phyloP scores from a whole-genome alignment of 2,888 invertebrate species.

The Drosophila tripunctata region DNA sequence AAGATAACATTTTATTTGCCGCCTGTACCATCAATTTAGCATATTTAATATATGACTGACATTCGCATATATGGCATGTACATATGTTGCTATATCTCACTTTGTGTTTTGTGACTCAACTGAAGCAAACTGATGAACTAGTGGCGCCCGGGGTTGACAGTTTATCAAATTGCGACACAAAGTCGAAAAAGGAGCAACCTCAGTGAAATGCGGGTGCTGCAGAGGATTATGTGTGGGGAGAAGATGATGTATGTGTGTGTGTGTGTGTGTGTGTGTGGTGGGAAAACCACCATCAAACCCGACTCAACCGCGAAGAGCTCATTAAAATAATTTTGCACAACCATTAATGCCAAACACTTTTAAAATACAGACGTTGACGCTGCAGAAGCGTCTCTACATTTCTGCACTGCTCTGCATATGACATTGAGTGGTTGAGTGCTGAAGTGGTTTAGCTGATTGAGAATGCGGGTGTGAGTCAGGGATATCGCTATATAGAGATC shows the following conservation, averaged over 20 bases:
- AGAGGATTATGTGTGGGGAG: conserved; percentile 2
- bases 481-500: no score
- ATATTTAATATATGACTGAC: conserved; percentile 8
- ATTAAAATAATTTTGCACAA: conserved; percentile 76
- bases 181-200: conserved; percentile 53
- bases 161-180: conserved; percentile 64
- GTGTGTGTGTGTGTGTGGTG: not conserved
- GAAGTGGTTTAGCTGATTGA: conserved; percentile 20
- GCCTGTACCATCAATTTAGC: conserved; percentile 8
- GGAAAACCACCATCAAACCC: not conserved
- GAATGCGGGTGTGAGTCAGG: conserved; percentile 1
- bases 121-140: conserved; percentile 29
- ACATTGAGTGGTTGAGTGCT: conserved; percentile 75
- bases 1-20: conserved; percentile 4
- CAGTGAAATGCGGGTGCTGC: conserved; percentile 25
- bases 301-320: conserved; percentile 53
- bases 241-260: not conserved
- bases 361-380: conserved; percentile 52
- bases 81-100: conserved; percentile 16
- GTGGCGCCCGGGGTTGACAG: conserved; percentile 53
- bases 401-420: conserved; percentile 66
- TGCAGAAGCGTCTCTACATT: no score
- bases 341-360: conserved; percentile 71
- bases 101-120: conserved; percentile 25
- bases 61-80: no score